Evolutionary conservation across 2,797 vertebrate genomes (phyloP).

Genomic region (Danio aesculapii): DNA sequence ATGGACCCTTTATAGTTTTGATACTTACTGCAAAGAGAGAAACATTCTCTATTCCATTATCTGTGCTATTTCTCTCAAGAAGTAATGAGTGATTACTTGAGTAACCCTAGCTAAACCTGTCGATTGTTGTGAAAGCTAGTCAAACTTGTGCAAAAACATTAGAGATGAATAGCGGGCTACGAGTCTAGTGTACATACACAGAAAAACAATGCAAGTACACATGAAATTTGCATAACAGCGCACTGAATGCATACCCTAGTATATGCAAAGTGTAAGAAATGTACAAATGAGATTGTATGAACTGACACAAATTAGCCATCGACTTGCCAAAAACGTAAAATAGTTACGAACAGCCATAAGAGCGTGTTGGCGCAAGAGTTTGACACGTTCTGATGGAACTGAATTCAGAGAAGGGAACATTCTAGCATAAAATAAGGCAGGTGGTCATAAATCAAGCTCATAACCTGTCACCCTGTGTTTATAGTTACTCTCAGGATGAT

Average conservation of each 20-base stretch:
- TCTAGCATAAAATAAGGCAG: constrained; percentile 32
- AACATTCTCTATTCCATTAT: not conserved
- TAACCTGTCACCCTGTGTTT: constrained; percentile 57
- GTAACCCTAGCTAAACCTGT: no score
- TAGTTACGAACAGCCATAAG: not conserved
- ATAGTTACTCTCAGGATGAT: constrained; percentile 69
- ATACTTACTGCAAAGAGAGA: no score
- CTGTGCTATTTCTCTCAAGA: not conserved
- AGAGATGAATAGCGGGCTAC: no score
- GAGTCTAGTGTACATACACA: no score
- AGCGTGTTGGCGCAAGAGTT: not conserved
- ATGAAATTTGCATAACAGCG: no score
- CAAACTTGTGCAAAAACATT: not conserved
- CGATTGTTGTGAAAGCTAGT: no score
- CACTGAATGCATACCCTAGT: no score
- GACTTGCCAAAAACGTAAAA: not conserved
- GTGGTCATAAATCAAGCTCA: constrained; percentile 29
- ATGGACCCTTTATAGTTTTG: no score
- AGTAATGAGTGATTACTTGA: not conserved
- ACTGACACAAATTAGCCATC: not conserved
- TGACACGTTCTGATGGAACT: constrained; percentile 55
- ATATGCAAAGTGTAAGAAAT: not conserved
- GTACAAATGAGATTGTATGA: not conserved
- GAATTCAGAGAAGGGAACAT: constrained; percentile 62
- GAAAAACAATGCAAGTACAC: no score